Conservation (phyloP, 2,888 invertebrate species). For the Drosophila paranaensis region DNA sequence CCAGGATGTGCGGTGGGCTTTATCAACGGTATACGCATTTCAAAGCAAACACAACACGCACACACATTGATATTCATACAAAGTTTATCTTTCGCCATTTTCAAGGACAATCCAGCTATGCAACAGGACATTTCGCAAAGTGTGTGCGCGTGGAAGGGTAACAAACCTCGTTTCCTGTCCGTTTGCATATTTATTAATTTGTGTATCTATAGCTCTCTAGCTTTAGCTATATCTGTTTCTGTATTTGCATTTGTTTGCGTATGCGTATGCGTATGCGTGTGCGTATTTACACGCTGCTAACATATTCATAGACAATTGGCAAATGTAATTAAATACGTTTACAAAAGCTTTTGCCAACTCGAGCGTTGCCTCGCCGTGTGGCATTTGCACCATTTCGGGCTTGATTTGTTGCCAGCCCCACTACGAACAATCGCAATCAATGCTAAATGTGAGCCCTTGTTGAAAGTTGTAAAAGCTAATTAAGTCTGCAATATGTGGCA, state of each 20-base stretch:
- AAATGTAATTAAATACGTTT: constrained; percentile 36
- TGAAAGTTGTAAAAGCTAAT: constrained; percentile 39
- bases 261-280: constrained; percentile 11
- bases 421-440: constrained; percentile 46
- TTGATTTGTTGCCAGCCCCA: constrained; percentile 14
- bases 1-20: constrained; percentile 39
- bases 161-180: constrained; percentile 35
- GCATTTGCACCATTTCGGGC: constrained; percentile 4
- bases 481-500: constrained; percentile 43
- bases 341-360: constrained; percentile 24
- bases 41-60: constrained; percentile 66
- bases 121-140: constrained; percentile 23
- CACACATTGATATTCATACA: constrained; percentile 1
- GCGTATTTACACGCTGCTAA: constrained; percentile 77
- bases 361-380: constrained; percentile 19
- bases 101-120: constrained; percentile 65
- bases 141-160: not conserved
- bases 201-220: constrained; percentile 38
- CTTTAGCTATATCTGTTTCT: constrained; percentile 7
- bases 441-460: constrained; percentile 50
- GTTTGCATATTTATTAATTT: constrained; percentile 78
- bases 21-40: constrained; percentile 76
- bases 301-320: constrained; percentile 79
- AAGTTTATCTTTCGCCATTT: constrained; percentile 72
- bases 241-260: constrained; percentile 1